Evolutionary conservation across 2,888 invertebrate genomes (phyloP).

Genomic region (Leptogaster cylindrica): DNA sequence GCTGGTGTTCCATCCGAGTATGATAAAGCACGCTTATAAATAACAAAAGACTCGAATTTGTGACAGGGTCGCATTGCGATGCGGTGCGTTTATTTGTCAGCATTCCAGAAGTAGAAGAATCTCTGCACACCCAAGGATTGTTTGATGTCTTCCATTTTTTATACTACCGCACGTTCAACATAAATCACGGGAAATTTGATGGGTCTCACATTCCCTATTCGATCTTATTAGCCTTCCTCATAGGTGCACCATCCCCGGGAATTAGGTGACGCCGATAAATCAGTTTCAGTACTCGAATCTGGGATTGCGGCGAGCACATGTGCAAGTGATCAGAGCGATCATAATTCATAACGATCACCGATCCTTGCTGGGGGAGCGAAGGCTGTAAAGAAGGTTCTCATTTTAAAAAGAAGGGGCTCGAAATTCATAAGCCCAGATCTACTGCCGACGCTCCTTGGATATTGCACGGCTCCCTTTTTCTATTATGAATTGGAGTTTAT

Average conservation of each 20-base stretch:
- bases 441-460: neutral
- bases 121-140: neutral
- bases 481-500: slow-evolving; percentile 13
- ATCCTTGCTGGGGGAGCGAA: neutral
- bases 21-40: neutral
- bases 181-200: slow-evolving; percentile 22
- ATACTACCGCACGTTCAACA: neutral
- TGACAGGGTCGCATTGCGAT: neutral
- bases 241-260: slow-evolving; percentile 1
- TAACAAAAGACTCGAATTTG: neutral
- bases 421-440: neutral
- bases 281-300: neutral
- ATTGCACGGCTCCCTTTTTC: neutral
- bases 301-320: slow-evolving; percentile 19
- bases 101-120: neutral
- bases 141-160: neutral
- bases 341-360: slow-evolving; percentile 17
- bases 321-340: slow-evolving; percentile 24
- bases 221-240: slow-evolving; percentile 25
- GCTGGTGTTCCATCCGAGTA: neutral
- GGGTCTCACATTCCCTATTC: neutral
- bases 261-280: slow-evolving; percentile 34
- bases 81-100: neutral
- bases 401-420: neutral
- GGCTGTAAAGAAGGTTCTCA: neutral